phyloP scores from a whole-genome alignment of 2,888 invertebrate species.

The Chalcis sispes region DNA sequence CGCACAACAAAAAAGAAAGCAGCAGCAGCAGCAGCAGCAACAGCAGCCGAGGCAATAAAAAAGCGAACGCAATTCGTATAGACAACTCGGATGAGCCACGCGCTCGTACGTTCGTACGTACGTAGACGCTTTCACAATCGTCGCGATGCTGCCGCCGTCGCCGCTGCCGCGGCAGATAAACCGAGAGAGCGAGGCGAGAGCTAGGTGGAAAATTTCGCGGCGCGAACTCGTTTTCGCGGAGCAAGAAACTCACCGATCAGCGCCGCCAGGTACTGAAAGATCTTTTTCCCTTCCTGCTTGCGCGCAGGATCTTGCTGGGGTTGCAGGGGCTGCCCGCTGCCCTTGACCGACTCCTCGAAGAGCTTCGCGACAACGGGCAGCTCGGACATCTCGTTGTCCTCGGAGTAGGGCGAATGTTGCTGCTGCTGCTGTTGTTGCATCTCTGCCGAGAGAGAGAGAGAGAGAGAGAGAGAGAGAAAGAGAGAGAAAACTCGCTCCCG shows the following conservation, averaged over 20 bases:
- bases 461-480: too few species aligned
- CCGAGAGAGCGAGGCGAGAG: not conserved
- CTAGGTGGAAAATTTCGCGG: not conserved
- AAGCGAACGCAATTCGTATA: too few species aligned
- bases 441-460: too few species aligned
- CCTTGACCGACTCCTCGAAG: constrained; percentile 18
- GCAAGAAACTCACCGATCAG: constrained; percentile 67
- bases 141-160: not conserved
- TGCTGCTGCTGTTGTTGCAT: constrained; percentile 5
- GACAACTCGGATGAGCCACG: too few species aligned
- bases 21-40: too few species aligned
- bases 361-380: not conserved
- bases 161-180: not conserved
- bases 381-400: constrained; percentile 49
- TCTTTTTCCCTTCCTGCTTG: constrained; percentile 63
- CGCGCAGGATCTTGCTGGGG: not conserved
- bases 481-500: too few species aligned
- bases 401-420: not conserved
- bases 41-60: too few species aligned
- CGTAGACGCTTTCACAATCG: constrained; percentile 10
- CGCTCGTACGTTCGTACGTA: not conserved
- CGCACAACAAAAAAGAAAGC: too few species aligned
- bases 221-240: not conserved
- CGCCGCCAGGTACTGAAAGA: constrained; percentile 67
- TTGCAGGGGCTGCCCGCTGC: constrained; percentile 24